A percentile compares a stretch with the other conserved stretches of the same genome.
Conservation (phyloP, 2,888 invertebrate genomes). For the Perithous albicinctus region DNA sequence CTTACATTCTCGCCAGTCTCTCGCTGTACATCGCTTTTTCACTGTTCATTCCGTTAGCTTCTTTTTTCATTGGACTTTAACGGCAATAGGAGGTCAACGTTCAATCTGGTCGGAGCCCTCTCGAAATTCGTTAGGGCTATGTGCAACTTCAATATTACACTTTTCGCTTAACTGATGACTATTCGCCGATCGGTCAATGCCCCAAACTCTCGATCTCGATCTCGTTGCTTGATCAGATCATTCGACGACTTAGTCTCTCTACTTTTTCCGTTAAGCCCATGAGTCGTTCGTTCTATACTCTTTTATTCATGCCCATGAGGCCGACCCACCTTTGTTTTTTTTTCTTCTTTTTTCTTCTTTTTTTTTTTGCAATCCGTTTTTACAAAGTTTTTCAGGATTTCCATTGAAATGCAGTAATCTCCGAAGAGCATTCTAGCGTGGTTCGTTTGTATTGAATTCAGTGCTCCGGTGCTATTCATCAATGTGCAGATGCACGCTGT, state of each 20-base stretch:
- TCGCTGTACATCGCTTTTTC: constrained; percentile 46
- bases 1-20: not conserved
- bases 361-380: not conserved
- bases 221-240: too few species aligned
- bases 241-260: not conserved
- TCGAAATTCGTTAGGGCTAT: not conserved
- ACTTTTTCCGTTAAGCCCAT: not conserved
- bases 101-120: not conserved
- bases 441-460: not conserved
- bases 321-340: too few species aligned
- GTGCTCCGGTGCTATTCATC: not conserved
- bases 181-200: constrained; percentile 6
- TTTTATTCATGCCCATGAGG: not conserved
- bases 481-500: constrained; percentile 15
- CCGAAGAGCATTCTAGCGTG: not conserved
- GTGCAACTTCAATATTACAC: not conserved
- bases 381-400: not conserved
- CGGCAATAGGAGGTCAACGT: not conserved
- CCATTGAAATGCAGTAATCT: not conserved
- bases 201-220: too few species aligned
- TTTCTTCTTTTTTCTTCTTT: too few species aligned
- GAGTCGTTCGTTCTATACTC: not conserved
- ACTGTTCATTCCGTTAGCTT: constrained; percentile 27
- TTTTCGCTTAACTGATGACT: constrained; percentile 1
- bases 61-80: not conserved